Base-by-base conservation (phyloP, 1,140 invertebrate species). In the Diuraphis noxia region DNA sequence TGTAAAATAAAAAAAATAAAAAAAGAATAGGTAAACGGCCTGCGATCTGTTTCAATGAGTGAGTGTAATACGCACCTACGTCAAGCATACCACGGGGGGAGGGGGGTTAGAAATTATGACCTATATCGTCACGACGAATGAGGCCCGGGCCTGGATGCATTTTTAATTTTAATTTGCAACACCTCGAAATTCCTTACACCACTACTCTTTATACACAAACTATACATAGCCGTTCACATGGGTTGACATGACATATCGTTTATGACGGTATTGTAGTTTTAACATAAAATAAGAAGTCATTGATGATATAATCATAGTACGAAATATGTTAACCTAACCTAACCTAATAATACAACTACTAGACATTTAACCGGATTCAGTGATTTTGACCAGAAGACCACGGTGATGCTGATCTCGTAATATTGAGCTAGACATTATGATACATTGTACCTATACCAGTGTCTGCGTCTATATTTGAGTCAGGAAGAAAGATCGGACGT, bases 121-220 rank as follows among this genome's bases (percentile, higher is more conserved):
- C n/a, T n/a, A n/a, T 72, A 72, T 72, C 6, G 5, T n/a, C 17
- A n/a, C 34, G n/a, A n/a, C 34, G n/a, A 72, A n/a, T 72, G 17
- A 72, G 30, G 30, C 56, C 5, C 56, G 13, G 56, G 5, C 10
- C n/a, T 3, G 8, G 17, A n/a, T 13, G 13, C 13, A 63, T 17
- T 63, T n/a, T 63, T n/a, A 6, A 17, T 72, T n/a, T 17, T n/a
- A 72, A n/a, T 63, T 72, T 72, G 13, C 13, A n/a, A 72, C 56
- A 72, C 4, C 4, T 1, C 6, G 46, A 23, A 21, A 21, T 17
- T 2, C 30, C 56, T 17, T 5, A 30, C n/a, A 30, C 56, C 10
- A 5, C n/a, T 13, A 72, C 4, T 13, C 4, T 13, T 0, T 4
- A 5, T 17, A 17, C 56, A 0, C n/a, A 1, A n/a, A n/a, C 30